Evolutionary conservation across 2,113 vertebrate genomes (phyloP), one percentile per base, ranked within the genome.

Genomic region (Vidua chalybeata): DNA sequence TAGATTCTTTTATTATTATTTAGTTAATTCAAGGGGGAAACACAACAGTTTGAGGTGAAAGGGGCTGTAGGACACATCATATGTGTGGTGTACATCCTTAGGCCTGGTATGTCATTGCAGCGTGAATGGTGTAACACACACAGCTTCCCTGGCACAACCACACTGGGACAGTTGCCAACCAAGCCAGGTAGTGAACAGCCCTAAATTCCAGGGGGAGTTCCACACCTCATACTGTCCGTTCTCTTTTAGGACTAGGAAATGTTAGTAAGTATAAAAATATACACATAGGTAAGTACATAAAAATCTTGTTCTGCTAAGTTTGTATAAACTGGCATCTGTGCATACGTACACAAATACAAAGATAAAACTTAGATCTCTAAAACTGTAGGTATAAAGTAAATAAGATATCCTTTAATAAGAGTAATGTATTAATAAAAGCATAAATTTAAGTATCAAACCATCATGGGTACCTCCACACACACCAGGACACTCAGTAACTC

Each of bases 41-140:
- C 24, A 28, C 10, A 59, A 46, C 9, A 61, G 12, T 7, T 30
- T 15, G 31, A 5, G 16, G 8, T 11, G 6, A 41, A 73, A 10
- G 1, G 4, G 26, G 7, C 6, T 51, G 6, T 5, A 4, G 10
- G 3, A 16, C 52, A 55, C 7, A n/a, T 14, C 8, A 3, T 4
- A 17, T 5, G 3, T 23, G 27, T 19, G 49, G 22, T 28, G 7
- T 5, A 26, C n/a, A 31, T 16, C 12, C 37, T 56, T 54, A 73
- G 30, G 10, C 35, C 48, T 52, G 14, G 18, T 15, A 55, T 46
- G 43, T 55, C 33, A 18, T 33, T 48, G 35, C 10, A 26, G 31
- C 31, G 19, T 2, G 2, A 67, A 23, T 7, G 30, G 17, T 55
- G 27, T 45, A 69, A 37, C 39, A 33, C 13, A 21, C 12, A 13